Percentiles rank a stretch among this genome's conserved stretches.
These are phyloP conservation scores for Callyntrura sp. DNA, from an alignment of 2,888 invertebrate species.

Conservation along the genomic window DNA sequence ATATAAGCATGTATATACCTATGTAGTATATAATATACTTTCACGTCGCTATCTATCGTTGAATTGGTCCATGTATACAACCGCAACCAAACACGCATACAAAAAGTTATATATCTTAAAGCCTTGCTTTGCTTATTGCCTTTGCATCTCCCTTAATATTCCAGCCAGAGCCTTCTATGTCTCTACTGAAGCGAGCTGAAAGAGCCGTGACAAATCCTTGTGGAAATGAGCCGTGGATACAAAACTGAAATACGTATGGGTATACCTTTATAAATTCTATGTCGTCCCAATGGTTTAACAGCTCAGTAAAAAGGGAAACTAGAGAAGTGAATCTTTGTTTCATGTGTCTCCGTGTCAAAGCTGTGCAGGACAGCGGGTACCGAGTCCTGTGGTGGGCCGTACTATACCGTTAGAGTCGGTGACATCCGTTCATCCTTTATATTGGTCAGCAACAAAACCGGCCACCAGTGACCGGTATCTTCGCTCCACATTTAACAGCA, in stretches of 20 bases:
- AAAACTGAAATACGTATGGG: conserved; percentile 5
- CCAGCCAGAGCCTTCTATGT: conserved; percentile 42
- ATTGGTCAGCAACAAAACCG: too few relatives aligned
- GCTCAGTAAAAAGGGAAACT: background rate
- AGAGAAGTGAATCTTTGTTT: too few relatives aligned
- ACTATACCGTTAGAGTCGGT: background rate
- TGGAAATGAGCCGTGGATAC: conserved; percentile 74
- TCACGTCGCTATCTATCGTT: background rate
- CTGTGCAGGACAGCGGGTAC: too few relatives aligned
- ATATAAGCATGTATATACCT: background rate
- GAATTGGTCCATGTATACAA: conserved; percentile 19
- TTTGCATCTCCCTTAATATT: conserved; percentile 56
- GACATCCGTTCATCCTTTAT: too few relatives aligned
- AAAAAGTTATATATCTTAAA: conserved; percentile 23
- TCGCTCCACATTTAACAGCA: too few relatives aligned
- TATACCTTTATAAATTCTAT: background rate
- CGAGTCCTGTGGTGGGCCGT: background rate
- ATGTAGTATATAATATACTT: background rate
- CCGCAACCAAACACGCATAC: conserved; percentile 45
- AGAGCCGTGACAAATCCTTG: conserved; percentile 80
- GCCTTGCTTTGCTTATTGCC: conserved; percentile 45
- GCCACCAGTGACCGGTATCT: too few relatives aligned
- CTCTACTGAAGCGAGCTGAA: conserved; percentile 76
- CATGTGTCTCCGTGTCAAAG: too few relatives aligned
- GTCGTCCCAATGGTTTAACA: background rate